A percentile compares a stretch with the other conserved stretches of the same genome.
phyloP scores from a whole-genome alignment of 2,888 invertebrate genomes.

The Sialis fuliginosa region DNA sequence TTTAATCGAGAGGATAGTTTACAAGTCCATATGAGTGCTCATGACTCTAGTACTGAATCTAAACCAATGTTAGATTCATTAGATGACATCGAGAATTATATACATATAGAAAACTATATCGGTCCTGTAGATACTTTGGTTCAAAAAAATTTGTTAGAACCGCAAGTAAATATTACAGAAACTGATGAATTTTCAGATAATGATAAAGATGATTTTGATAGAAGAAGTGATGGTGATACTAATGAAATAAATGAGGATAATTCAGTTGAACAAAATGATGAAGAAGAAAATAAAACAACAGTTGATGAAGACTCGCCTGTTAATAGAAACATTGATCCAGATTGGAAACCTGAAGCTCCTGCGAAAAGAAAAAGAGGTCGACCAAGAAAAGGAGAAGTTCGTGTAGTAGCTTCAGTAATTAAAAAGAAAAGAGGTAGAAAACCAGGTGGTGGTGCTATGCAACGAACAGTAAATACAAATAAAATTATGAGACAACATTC shows the following conservation, averaged over 20 bases:
- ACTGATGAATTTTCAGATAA: background rate
- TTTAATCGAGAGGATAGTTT: constrained; percentile 4
- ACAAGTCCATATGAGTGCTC: constrained; percentile 3
- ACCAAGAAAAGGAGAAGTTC: constrained; percentile 1
- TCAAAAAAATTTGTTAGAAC: constrained; percentile 1
- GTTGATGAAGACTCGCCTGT: background rate
- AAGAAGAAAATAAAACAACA: background rate
- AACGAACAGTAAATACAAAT: background rate
- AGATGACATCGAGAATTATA: constrained; percentile 5
- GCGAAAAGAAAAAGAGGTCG: background rate
- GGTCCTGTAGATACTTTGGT: background rate
- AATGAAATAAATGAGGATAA: background rate
- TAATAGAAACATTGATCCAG: background rate
- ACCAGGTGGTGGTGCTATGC: background rate
- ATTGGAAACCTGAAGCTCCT: background rate
- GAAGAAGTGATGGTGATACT: background rate
- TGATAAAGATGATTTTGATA: background rate
- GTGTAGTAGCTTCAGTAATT: background rate
- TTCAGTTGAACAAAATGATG: background rate
- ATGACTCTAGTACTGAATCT: background rate
- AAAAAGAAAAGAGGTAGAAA: background rate
- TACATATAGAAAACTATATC: constrained; percentile 2
- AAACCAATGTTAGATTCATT: constrained; percentile 4
- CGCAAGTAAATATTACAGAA: constrained; percentile 1
- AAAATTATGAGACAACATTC: background rate